Evolutionary conservation across 1,140 invertebrate genomes (phyloP).

Genomic region (Helicoverpa armigera): DNA sequence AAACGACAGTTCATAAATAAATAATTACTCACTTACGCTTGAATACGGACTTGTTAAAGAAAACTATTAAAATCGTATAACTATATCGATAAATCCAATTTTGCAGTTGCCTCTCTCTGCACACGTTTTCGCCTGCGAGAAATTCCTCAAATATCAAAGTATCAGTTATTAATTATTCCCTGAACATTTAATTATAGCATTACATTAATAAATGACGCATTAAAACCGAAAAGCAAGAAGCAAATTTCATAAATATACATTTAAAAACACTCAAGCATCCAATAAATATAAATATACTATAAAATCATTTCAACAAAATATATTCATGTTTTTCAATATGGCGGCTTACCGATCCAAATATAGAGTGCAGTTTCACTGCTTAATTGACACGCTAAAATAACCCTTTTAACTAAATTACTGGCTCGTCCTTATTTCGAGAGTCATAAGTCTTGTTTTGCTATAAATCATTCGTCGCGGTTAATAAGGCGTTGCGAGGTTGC

Average conservation of each 20-base stretch:
- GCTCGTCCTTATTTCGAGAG: conserved; percentile 54
- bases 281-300: conserved; percentile 18
- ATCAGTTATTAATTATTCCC: background rate
- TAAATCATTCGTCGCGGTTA: conserved; percentile 61
- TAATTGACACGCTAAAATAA: conserved; percentile 55
- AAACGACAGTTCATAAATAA: too few species aligned
- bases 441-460: conserved; percentile 59
- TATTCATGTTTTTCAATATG: background rate
- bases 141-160: too few species aligned
- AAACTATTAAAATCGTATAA: too few species aligned
- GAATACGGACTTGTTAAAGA: too few species aligned
- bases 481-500: conserved; percentile 50
- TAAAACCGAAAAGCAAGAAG: background rate
- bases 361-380: conserved; percentile 16
- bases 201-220: background rate
- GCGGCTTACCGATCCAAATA: conserved; percentile 10
- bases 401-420: conserved; percentile 48
- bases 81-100: too few species aligned
- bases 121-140: too few species aligned
- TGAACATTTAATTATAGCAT: background rate
- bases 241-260: conserved; percentile 13
- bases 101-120: too few species aligned
- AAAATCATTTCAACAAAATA: conserved; percentile 11
- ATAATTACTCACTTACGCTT: too few species aligned
- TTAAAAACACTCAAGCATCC: too few species aligned